Base-by-base conservation (phyloP, 2,888 invertebrate genomes). In the Ophioninae sp. region DNA sequence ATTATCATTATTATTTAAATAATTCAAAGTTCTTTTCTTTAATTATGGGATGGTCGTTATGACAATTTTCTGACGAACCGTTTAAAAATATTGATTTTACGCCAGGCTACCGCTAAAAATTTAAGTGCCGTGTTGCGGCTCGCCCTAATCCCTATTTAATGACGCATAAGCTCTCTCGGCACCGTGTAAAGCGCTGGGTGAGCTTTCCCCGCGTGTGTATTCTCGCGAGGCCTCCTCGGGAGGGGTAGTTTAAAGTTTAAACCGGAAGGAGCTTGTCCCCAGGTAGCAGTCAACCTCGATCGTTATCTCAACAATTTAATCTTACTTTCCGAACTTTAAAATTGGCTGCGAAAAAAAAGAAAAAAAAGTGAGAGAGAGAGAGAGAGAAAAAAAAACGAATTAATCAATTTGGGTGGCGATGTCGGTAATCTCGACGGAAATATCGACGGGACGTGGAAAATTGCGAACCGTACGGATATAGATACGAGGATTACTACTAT, bases 61-160 rank as follows among this genome's bases (percentile, higher is more conserved):
- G 21, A 65, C 61, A 75, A 84, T 82, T 79, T 84, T 80, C 67
- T 70, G 65, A 37, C 70, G 56, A 50, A 30, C 7, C 68, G 23
- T 79, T 77, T 75, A 74, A 75, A 82, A 82, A 82, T 78, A 82
- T 85, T 85, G 80, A 78, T 84, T 79, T 57, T 23, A 76, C 57
- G 72, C 50, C n/a, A 37, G 72, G 72, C 56, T 50, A 79, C 62
- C 67, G 77, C 73, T 81, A 86, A 80, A 86, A 88, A 86, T 86
- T 85, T 85, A 88, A 85, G 85, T 64, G 67, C 83, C 84, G 77
- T 62, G 65, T 76, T 50, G 79, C 79, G 83, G 84, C 84, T 84
- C 73, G 85, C 79, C 86, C 85, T 91, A 91, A 91, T 91, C 91
- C 90, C 87, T 79, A 87, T 91, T 91, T 91, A 91, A 91, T 90